Conservation (phyloP, 2,113 vertebrate species). For the Nicator chloris region DNA sequence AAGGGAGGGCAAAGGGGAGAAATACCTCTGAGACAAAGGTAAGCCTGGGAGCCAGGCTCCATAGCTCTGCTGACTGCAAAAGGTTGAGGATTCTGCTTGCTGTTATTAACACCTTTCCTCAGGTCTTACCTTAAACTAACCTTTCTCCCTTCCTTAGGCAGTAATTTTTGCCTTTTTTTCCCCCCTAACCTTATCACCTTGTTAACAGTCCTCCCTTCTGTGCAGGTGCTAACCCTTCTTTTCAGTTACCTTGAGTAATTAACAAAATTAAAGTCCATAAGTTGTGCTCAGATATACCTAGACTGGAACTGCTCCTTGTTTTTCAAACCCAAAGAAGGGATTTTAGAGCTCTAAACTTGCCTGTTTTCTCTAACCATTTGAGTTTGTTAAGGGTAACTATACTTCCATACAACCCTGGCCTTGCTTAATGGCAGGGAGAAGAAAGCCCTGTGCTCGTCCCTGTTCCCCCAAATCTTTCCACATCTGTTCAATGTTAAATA, state of each 20-base stretch:
- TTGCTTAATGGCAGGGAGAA: background rate
- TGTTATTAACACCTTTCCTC: background rate
- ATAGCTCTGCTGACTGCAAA: background rate
- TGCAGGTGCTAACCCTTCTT: background rate
- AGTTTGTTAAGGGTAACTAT: background rate
- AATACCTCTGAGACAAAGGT: background rate
- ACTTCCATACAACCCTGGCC: background rate
- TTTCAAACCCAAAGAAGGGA: background rate
- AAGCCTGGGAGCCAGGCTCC: background rate
- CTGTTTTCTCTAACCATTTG: background rate
- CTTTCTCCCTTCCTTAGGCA: background rate
- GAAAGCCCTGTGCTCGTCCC: background rate
- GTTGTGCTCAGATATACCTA: background rate
- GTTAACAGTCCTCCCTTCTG: background rate
- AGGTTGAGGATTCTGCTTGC: background rate
- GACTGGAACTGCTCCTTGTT: background rate
- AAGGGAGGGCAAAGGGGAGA: background rate
- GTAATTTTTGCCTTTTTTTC: background rate
- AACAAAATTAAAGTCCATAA: background rate
- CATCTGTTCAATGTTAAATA: background rate
- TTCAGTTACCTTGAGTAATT: background rate
- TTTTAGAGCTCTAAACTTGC: background rate
- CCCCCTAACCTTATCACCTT: background rate
- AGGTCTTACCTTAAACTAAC: background rate
- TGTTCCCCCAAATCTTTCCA: background rate